These are phyloP conservation scores for Tachypleus tridentatus DNA, from an alignment of 1,140 invertebrate genomes.

Conservation along the genomic window DNA sequence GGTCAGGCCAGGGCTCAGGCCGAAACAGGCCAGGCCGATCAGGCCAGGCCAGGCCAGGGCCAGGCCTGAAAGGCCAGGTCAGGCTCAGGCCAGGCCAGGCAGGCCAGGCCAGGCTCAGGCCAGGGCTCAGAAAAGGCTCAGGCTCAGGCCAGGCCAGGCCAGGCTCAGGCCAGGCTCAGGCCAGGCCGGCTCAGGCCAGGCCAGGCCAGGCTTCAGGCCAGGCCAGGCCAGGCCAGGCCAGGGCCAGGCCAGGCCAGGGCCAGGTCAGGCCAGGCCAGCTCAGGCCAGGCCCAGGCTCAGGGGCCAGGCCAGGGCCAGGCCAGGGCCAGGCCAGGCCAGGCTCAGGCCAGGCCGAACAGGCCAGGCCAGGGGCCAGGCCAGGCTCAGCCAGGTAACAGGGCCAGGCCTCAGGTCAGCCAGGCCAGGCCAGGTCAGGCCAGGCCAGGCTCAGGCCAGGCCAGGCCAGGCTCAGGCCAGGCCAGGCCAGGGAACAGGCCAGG, in stretches of 20 bases:
- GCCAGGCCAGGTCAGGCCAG: conserved; percentile 25
- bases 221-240: no score
- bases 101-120: conserved; percentile 24
- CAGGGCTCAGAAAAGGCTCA: conserved; percentile 20
- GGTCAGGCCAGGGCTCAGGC: conserved; percentile 24
- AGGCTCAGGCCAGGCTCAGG: conserved; percentile 22
- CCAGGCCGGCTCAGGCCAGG: conserved; percentile 24
- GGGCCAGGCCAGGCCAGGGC: no score
- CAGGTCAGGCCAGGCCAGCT: conserved; percentile 25
- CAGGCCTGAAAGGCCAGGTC: conserved; percentile 18
- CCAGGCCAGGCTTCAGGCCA: no score
- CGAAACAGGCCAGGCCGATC: conserved; percentile 20
- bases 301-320: no score
- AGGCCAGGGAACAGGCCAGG: no score
- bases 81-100: conserved; percentile 21
- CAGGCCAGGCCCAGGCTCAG: conserved; percentile 12
- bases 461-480: conserved; percentile 26
- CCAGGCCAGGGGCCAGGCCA: no score
- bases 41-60: no score
- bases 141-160: conserved; percentile 23
- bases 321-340: no score
- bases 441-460: conserved; percentile 26
- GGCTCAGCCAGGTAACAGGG: conserved; percentile 14
- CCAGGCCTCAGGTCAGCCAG: conserved; percentile 24
- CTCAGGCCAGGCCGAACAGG: conserved; percentile 21